phyloP scores from a whole-genome alignment of 1,140 invertebrate species.

The Zaprionus davidi region DNA sequence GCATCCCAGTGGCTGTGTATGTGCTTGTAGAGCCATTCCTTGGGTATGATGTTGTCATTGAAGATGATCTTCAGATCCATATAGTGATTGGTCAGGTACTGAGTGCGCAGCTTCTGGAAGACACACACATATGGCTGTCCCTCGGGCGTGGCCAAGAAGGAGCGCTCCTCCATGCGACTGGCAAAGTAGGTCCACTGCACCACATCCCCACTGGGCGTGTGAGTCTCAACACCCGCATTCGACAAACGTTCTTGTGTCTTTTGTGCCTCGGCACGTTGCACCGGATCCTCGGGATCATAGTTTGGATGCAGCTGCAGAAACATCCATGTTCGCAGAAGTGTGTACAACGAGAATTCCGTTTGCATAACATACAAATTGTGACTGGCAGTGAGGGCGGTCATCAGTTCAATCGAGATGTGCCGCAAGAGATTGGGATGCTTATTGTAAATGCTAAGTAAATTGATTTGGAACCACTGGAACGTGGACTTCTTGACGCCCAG shows the following conservation, averaged over 20 bases:
- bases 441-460: slow-evolving; percentile 87
- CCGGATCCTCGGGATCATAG: slow-evolving; percentile 74
- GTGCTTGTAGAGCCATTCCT: slow-evolving; percentile 88
- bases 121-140: slow-evolving; percentile 87
- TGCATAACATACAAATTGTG: slow-evolving; percentile 91
- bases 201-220: slow-evolving; percentile 64
- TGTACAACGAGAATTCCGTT: slow-evolving; percentile 92
- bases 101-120: slow-evolving; percentile 88
- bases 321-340: slow-evolving; percentile 89
- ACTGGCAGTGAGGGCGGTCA: slow-evolving; percentile 88
- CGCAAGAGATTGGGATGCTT: slow-evolving; percentile 86
- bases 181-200: slow-evolving; percentile 72
- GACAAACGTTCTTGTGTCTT: slow-evolving; percentile 59
- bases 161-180: slow-evolving; percentile 84
- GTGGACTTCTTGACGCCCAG: slow-evolving; percentile 87
- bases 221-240: slow-evolving; percentile 70
- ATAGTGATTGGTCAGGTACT: slow-evolving; percentile 89
- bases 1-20: slow-evolving; percentile 90
- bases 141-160: slow-evolving; percentile 87
- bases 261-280: slow-evolving; percentile 50
- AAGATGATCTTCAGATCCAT: slow-evolving; percentile 89
- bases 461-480: slow-evolving; percentile 89
- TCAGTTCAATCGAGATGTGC: slow-evolving; percentile 88
- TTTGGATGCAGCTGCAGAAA: slow-evolving; percentile 85
- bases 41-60: slow-evolving; percentile 89